phyloP scores from a whole-genome alignment of 1,140 invertebrate species.

The Scylla paramamosain region DNA sequence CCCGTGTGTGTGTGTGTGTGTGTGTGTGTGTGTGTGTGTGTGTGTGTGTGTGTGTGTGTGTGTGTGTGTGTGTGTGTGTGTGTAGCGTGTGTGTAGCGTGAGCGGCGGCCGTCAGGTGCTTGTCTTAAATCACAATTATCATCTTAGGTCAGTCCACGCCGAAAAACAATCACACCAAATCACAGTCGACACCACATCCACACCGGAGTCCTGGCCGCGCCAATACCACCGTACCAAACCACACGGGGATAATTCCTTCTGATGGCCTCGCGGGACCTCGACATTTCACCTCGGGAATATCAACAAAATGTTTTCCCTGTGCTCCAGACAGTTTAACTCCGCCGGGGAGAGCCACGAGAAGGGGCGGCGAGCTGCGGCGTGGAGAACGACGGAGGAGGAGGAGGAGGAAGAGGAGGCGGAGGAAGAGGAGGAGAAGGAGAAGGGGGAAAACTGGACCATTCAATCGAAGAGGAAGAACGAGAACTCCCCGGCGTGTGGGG shows the following conservation, averaged over 20 bases:
- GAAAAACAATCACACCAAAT: constrained; percentile 47
- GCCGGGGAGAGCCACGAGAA: background rate
- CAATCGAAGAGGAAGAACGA: background rate
- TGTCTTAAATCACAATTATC: constrained; percentile 60
- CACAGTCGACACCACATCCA: background rate
- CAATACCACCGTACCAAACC: background rate
- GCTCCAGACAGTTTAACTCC: constrained; percentile 8
- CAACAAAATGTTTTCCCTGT: background rate
- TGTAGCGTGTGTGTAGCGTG: constrained; percentile 44
- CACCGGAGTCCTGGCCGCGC: background rate
- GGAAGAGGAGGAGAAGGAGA: background rate
- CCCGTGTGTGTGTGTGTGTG: constrained; percentile 56
- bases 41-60: constrained; percentile 65
- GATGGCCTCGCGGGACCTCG: background rate
- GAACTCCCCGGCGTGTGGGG: background rate
- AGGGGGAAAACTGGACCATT: background rate
- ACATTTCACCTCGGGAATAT: constrained; percentile 13
- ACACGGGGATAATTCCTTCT: background rate
- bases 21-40: constrained; percentile 60
- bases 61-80: constrained; percentile 60
- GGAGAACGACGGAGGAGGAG: background rate
- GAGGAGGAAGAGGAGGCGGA: background rate
- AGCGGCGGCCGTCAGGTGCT: background rate
- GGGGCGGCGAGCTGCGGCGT: background rate
- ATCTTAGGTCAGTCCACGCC: constrained; percentile 52